phyloP scores from a whole-genome alignment of 2,797 vertebrate species.

The Leuciscus waleckii region DNA sequence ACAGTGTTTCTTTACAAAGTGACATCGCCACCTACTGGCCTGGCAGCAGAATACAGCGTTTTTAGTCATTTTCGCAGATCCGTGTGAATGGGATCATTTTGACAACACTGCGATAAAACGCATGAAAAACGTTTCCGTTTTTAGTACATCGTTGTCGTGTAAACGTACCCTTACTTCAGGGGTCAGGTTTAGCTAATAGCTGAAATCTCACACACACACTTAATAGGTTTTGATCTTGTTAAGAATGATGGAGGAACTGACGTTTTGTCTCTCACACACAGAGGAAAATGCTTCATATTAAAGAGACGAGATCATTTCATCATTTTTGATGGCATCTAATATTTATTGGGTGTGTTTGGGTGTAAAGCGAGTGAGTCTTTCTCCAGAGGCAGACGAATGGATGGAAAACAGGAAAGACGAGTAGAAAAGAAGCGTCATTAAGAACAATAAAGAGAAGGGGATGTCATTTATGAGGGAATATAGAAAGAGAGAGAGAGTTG shows the following conservation, averaged over 20 bases:
- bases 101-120: too few relatives aligned
- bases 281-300: conserved; percentile 35
- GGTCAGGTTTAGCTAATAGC: not conserved
- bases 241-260: conserved; percentile 4
- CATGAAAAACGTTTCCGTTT: too few relatives aligned
- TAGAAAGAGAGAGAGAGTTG: conserved; percentile 53
- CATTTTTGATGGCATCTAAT: conserved; percentile 34
- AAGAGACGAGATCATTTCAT: conserved; percentile 22
- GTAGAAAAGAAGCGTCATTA: conserved; percentile 2
- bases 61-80: too few relatives aligned
- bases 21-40: not conserved
- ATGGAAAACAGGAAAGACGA: conserved; percentile 12
- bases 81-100: too few relatives aligned
- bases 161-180: not conserved
- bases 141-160: too few relatives aligned
- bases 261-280: not conserved
- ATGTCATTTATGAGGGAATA: conserved; percentile 22
- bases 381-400: not conserved
- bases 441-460: not conserved
- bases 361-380: conserved; percentile 10
- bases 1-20: too few relatives aligned
- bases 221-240: not conserved
- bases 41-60: too few relatives aligned
- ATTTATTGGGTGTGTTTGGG: conserved; percentile 17
- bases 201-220: not conserved